Base-by-base conservation (phyloP, 1,140 invertebrate species). In the Drosophila persimilis region DNA sequence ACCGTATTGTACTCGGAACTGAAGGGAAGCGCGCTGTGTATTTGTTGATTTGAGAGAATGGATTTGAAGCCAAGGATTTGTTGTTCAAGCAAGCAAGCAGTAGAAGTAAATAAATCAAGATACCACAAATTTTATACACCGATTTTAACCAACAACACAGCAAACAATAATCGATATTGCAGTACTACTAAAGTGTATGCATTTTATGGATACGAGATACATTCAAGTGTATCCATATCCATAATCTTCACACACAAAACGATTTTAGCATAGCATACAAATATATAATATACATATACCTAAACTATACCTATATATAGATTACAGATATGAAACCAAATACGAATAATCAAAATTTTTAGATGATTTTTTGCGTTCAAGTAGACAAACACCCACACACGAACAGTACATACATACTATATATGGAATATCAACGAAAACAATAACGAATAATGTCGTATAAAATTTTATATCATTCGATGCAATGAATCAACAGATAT, bases 51-150 rank as follows among this genome's bases (percentile, higher is more conserved):
- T 79, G 71, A 53, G 63, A 73, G 43, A 64, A 48, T 52, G 47
- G 65, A 83, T 78, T 84, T 75, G 58, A 76, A 64, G 56, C 55
- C 56, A 58, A 60, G 72, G 62, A 83, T 84, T 67, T 80, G 60
- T 54, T 55, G 61, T 66, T 74, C 48, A 64, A 73, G 60, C 66
- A 73, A 73, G 73, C 48, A 61, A 57, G 47, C 7, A 52, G 51
- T 52, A 50, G 54, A 48, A 31, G 31, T 66, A 66, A 66, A 56
- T 47, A 56, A 65, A 44, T 41, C 45, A 81, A 69, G 59, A 60
- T 62, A 85, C 46, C 57, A 85, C 66, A 81, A 73, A 88, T 88
- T 88, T 88, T 88, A 88, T 88, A 88, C 83, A 88, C 83, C 83
- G 83, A 88, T 88, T 88, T 88, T 88, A 88, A 88, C 39, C 83